Base-by-base conservation (phyloP, 2,113 vertebrate genomes). In the Labrus mixtus region DNA sequence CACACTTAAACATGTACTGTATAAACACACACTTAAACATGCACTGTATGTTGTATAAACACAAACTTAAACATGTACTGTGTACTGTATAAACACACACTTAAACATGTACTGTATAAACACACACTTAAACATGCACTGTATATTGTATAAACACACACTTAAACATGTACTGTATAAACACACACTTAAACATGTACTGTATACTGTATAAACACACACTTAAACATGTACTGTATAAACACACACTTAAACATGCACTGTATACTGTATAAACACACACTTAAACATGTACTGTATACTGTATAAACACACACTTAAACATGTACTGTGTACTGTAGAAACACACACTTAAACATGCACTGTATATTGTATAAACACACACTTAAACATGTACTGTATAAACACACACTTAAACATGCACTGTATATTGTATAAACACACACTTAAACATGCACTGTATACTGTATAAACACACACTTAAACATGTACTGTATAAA, bases 231-330 rank as follows among this genome's bases (percentile, higher is more conserved):
- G n/a, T n/a, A n/a, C n/a, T n/a, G n/a, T n/a, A n/a, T n/a, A n/a
- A n/a, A 69, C 50, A 22, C 53, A 67, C 16, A 66, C 62, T 16
- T 41, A n/a, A 9, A 39, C 64, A 58, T 13, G 29, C 16, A 53
- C 39, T 50, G 54, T 12, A 10, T 17, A 54, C 39, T 48, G 61
- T 56, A 19, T 50, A 39, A 54, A 69, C 50, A 22, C 53, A 67
- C 16, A 66, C 62, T 16, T 41, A n/a, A 9, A 39, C 64, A 58
- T 13, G 29, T 20, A 53, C 39, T 50, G 54, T 12, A 10, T 17
- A 54, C 39, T 48, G 61, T 56, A 19, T 50, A 39, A 54, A 69
- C 50, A 22, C 53, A 67, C 16, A 66, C 62, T 16, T 41, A n/a
- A 9, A 39, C 64, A 58, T 13, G 29, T 20, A 53, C 39, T 50